Base-by-base conservation (phyloP, 2,888 invertebrate genomes). In the Phlogophora meticulosa region DNA sequence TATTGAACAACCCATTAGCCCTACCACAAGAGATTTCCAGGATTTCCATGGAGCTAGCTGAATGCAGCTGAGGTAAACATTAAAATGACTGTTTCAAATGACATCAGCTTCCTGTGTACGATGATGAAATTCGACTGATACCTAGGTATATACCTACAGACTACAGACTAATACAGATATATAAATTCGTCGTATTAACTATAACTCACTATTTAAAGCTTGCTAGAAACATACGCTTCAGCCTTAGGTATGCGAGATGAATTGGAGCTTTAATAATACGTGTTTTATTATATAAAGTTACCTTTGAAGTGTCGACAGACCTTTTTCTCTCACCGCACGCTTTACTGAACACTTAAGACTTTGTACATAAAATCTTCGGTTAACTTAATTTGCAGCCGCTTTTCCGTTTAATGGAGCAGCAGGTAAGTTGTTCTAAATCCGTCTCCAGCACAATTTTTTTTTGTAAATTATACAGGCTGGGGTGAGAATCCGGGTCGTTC, bases 381-480 rank as follows among this genome's bases (percentile, higher is more conserved):
- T 66, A 61, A 77, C 68, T 66, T 83, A 55, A 62, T 81, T 78
- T 72, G 34, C 49, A 64, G 67, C 65, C 53, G 57, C 38, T 58
- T 79, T 78, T 71, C 73, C 13, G 22, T 72, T 65, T 72, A 78
- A 72, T 67, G 63, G 72, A 67, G 60, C 69, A 59, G 32, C 51
- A 66, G 45, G 49, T 65, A 42, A 61, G 22, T 69, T 42, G 51
- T 79, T 76, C 78, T 85, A 80, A 81, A 81, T 80, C 36, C 22
- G 51, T 62, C 24, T 53, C 28, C 24, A 45, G 38, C n/a, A 15
- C 15, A 38, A 43, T 17, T 9, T 38, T 40, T 9, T 38, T n/a
- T 49, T 7, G 17, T 17, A 38, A 4, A 4, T 28, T 40, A 17
- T 48, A 46, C 42, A 43, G 42, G 36, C 1, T 51, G 40, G 63